These are phyloP conservation scores for Platycnemis pennipes DNA, from an alignment of 2,888 invertebrate species.

Conservation along the genomic window DNA sequence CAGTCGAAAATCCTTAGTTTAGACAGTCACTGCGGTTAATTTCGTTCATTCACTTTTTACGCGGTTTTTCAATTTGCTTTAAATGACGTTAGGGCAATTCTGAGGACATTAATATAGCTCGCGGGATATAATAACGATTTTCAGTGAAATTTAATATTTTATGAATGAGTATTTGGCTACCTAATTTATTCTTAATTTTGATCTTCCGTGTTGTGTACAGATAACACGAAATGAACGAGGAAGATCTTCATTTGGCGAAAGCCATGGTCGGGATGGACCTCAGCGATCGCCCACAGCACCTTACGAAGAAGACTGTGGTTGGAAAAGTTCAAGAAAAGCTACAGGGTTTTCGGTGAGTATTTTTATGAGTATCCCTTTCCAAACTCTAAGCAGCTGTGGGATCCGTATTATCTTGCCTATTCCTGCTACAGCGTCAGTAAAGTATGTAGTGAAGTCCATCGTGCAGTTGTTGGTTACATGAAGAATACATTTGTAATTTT, in stretches of 20 bases:
- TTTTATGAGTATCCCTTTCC: slow-evolving; percentile 38
- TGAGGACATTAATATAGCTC: background rate
- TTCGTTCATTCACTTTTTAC: slow-evolving; percentile 42
- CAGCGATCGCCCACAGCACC: slow-evolving; percentile 76
- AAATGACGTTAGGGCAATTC: background rate
- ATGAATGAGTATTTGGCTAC: background rate
- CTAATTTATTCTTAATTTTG: background rate
- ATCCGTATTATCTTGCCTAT: no score
- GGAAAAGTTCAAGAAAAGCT: slow-evolving; percentile 84
- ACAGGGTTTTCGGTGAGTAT: slow-evolving; percentile 85
- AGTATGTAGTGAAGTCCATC: no score
- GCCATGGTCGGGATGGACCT: slow-evolving; percentile 85
- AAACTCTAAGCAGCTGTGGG: background rate
- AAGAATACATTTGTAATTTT: no score
- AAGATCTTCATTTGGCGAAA: slow-evolving; percentile 86
- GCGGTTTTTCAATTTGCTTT: slow-evolving; percentile 58
- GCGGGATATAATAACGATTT: background rate
- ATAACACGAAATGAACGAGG: slow-evolving; percentile 84
- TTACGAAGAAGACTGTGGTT: slow-evolving; percentile 82
- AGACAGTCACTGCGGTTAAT: slow-evolving; percentile 12
- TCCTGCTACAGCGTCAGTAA: no score
- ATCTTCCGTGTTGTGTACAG: background rate
- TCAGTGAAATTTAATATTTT: background rate
- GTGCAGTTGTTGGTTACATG: no score
- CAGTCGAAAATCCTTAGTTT: background rate